A percentile compares a stretch with the other conserved stretches of the same genome.
Conservation (phyloP, 2,888 invertebrate species). For the Hofmannophila pseudospretella region DNA sequence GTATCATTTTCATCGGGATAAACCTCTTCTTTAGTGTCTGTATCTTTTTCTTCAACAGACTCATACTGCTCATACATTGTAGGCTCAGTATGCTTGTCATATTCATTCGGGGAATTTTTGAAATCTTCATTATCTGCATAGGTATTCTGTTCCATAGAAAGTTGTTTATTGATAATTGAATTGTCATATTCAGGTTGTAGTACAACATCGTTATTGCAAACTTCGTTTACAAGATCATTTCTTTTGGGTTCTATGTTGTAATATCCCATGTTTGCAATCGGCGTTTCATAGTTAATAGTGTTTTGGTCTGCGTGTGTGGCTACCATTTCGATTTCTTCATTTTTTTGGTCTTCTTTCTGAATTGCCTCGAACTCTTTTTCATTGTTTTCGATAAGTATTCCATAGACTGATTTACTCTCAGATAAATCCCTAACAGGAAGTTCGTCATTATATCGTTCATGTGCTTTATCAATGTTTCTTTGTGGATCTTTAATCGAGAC, state of each 20-base stretch:
- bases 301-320: no score
- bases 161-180: not conserved
- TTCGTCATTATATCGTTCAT: constrained; percentile 8
- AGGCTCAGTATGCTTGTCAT: not conserved
- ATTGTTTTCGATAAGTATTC: no score
- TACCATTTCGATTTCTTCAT: no score
- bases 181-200: not conserved
- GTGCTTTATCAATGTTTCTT: not conserved
- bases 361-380: no score
- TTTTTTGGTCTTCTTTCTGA: no score
- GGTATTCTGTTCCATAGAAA: not conserved
- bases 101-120: not conserved
- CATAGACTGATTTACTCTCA: constrained; percentile 4
- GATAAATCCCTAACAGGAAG: constrained; percentile 31
- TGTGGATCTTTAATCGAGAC: constrained; percentile 4
- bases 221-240: not conserved
- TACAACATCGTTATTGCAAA: not conserved
- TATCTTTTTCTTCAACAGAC: constrained; percentile 1
- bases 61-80: not conserved
- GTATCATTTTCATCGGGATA: constrained; percentile 19
- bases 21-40: constrained; percentile 14
- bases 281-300: no score
- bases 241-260: not conserved
- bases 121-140: constrained; percentile 8
- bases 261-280: no score